A percentile compares a stretch with the other conserved stretches of the same genome.
Evolutionary conservation across 2,113 vertebrate species (phyloP).

Genomic region (Nothoprocta perdicaria): DNA sequence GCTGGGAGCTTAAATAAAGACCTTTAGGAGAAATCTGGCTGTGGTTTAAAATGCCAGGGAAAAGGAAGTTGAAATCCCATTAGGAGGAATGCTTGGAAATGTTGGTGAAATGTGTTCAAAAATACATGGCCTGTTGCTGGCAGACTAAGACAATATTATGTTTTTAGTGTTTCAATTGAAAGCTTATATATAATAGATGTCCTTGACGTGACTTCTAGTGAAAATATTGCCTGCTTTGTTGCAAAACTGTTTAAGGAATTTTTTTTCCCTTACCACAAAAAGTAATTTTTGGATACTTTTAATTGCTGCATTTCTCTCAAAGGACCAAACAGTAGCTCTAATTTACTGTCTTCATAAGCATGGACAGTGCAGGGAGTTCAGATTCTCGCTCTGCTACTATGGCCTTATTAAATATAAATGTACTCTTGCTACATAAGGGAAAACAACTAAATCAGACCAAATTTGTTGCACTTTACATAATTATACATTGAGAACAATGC

Average conservation of each 20-base stretch:
- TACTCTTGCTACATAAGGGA: constrained; percentile 37
- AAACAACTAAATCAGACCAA: constrained; percentile 51
- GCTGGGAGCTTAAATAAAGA: not conserved
- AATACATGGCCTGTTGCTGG: not conserved
- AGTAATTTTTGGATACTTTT: constrained; percentile 29
- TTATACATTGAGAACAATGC: constrained; percentile 62
- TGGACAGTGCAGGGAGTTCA: constrained; percentile 38
- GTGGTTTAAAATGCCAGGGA: not conserved
- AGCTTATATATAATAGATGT: not conserved
- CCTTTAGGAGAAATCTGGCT: not conserved
- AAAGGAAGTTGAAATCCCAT: not conserved
- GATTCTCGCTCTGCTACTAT: constrained; percentile 25
- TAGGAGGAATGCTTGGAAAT: not conserved
- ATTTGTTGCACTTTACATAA: constrained; percentile 68
- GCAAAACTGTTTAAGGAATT: not conserved
- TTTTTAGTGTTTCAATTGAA: not conserved
- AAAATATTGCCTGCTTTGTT: not conserved
- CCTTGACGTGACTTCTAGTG: not conserved
- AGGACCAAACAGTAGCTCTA: not conserved
- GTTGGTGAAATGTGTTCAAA: not conserved
- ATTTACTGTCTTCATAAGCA: constrained; percentile 60
- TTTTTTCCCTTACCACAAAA: not conserved
- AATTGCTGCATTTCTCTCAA: constrained; percentile 44
- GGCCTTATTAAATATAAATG: constrained; percentile 64
- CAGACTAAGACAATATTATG: not conserved